A percentile compares a stretch with the other conserved stretches of the same genome.
phyloP scores from a whole-genome alignment of 2,888 invertebrate species.

The Plagodis pulveraria region DNA sequence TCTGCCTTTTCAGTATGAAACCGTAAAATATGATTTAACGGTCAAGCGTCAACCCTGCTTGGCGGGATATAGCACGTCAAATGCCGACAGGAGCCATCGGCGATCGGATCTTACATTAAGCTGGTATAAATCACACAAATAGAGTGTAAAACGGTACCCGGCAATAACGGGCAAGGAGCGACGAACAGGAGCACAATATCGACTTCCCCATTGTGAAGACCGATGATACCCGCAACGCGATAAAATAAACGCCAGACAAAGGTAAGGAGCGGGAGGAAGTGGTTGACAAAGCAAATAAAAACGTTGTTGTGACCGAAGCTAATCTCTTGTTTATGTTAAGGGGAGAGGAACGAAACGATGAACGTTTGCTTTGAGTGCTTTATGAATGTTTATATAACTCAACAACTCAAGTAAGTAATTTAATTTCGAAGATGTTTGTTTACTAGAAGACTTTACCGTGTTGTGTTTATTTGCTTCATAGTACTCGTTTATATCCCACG shows the following conservation, averaged over 20 bases:
- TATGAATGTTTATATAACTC: conserved; percentile 7
- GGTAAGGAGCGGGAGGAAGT: conserved; percentile 35
- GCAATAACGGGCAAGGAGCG: conserved; percentile 29
- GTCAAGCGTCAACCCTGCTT: not conserved
- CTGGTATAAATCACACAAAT: conserved; percentile 25
- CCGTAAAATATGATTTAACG: too few relatives aligned
- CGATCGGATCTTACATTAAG: conserved; percentile 35
- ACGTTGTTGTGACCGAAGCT: conserved; percentile 31
- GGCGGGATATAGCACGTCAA: conserved; percentile 28
- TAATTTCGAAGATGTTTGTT: too few relatives aligned
- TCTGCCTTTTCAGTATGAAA: too few relatives aligned
- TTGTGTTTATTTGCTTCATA: too few relatives aligned
- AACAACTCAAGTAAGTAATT: too few relatives aligned
- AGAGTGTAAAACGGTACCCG: conserved; percentile 26
- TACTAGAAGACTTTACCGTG: too few relatives aligned
- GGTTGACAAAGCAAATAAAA: conserved; percentile 37
- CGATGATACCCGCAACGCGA: conserved; percentile 36
- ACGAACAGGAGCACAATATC: conserved; percentile 35
- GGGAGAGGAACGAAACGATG: conserved; percentile 16
- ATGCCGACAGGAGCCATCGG: conserved; percentile 33
- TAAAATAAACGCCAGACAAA: conserved; percentile 40
- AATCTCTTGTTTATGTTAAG: conserved; percentile 31
- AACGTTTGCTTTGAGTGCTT: conserved; percentile 17
- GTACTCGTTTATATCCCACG: too few relatives aligned
- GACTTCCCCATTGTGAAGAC: conserved; percentile 36